A percentile compares a stretch with the other conserved stretches of the same genome.
Conservation (phyloP, 2,113 vertebrate species). For the Xerus inauris region DNA sequence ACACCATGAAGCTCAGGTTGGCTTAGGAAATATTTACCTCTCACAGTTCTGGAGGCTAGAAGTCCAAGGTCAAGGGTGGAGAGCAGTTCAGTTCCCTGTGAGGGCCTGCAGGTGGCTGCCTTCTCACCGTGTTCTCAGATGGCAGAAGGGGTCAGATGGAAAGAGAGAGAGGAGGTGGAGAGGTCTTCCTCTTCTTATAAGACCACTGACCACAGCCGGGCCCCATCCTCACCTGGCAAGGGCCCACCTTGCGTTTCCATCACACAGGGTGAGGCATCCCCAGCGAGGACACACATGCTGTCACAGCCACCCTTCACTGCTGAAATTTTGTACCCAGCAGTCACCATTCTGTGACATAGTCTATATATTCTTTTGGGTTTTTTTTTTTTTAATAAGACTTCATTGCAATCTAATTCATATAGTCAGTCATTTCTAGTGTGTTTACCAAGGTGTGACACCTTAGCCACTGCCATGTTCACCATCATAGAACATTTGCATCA, state of each 20-base stretch:
- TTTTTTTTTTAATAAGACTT: not conserved
- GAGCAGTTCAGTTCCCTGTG: not conserved
- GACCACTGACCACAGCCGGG: not conserved
- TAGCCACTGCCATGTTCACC: not conserved
- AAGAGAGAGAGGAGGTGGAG: not conserved
- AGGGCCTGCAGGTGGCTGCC: not conserved
- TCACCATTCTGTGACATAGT: not conserved
- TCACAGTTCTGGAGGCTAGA: not conserved
- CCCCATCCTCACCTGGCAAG: not conserved
- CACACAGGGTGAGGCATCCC: not conserved
- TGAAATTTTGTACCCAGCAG: not conserved
- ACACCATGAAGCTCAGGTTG: accelerated
- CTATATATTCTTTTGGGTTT: not conserved
- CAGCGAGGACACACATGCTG: not conserved
- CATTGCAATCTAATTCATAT: not conserved
- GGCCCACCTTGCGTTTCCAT: not conserved
- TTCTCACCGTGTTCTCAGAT: not conserved
- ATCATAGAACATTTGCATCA: not conserved
- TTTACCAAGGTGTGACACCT: not conserved
- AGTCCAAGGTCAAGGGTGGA: not conserved
- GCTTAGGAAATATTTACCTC: too few relatives aligned
- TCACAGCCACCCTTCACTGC: not conserved
- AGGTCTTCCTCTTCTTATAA: not conserved
- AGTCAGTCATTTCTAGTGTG: not conserved
- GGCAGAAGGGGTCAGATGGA: too few relatives aligned